These are phyloP conservation scores for Cryptomyrus ogoouensis DNA, from an alignment of 2,113 vertebrate species.

Conservation along the genomic window DNA sequence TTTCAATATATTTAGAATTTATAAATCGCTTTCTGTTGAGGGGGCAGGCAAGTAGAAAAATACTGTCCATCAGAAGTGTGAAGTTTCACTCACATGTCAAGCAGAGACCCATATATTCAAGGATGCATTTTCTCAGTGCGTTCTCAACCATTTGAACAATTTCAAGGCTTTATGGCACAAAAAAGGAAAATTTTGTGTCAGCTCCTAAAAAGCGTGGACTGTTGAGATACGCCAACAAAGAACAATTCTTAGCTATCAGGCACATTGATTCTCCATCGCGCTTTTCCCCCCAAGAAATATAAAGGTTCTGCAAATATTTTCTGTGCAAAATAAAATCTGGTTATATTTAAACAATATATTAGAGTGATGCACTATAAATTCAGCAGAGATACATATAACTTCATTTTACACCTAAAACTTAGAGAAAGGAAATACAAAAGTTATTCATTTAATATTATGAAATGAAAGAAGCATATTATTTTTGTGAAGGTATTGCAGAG, in stretches of 20 bases:
- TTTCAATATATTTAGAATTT: constrained; percentile 22
- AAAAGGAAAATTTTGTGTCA: neutral
- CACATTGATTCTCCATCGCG: neutral
- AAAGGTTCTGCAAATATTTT: neutral
- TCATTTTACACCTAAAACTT: neutral
- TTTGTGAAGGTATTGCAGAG: neutral
- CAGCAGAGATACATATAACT: neutral
- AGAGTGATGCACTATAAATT: neutral
- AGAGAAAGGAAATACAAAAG: neutral
- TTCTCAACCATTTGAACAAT: constrained; percentile 9
- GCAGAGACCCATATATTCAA: constrained; percentile 14
- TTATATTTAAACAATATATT: neutral
- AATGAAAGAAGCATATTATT: neutral
- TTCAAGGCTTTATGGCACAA: constrained; percentile 3
- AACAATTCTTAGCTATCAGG: neutral
- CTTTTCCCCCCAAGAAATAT: neutral
- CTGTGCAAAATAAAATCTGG: neutral
- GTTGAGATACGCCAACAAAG: neutral
- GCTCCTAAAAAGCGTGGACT: neutral
- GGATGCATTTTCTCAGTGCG: constrained; percentile 6
- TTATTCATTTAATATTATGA: neutral
- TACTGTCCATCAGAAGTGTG: constrained; percentile 17
- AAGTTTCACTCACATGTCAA: constrained; percentile 10
- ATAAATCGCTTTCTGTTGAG: constrained; percentile 16
- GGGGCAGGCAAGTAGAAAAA: constrained; percentile 21